Evolutionary conservation across 92 coral and sea anemone genomes (phyloP).

Genomic region (Galaxea fascicularis): DNA sequence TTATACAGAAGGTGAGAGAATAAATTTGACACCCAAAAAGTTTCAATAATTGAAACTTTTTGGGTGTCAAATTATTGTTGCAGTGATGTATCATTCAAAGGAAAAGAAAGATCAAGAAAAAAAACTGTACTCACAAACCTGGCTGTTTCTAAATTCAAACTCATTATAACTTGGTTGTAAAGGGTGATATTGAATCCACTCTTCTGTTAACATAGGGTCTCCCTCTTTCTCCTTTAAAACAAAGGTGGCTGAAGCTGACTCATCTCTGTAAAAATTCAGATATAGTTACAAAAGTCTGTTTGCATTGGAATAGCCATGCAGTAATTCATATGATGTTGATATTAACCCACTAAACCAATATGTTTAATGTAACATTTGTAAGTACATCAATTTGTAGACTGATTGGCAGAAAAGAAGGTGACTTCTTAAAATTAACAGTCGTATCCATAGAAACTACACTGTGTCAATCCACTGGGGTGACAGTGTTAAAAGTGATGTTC

Average conservation of each 20-base stretch:
- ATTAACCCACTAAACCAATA: too few relatives aligned
- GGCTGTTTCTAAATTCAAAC: constrained; percentile 86
- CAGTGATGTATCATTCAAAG: not conserved
- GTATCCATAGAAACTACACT: too few relatives aligned
- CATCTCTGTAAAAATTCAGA: constrained; percentile 62
- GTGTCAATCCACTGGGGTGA: too few relatives aligned
- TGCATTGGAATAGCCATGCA: too few relatives aligned
- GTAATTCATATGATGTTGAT: too few relatives aligned
- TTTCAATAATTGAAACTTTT: not conserved
- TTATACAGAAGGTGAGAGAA: not conserved
- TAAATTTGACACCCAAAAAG: not conserved
- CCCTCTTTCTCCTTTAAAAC: constrained; percentile 65
- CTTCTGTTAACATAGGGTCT: constrained; percentile 47
- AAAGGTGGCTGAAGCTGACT: constrained; percentile 93
- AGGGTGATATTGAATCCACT: constrained; percentile 84
- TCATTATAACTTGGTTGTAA: constrained; percentile 77
- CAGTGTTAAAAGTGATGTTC: too few relatives aligned
- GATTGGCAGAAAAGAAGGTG: too few relatives aligned
- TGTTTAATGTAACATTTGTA: too few relatives aligned
- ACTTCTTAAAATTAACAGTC: too few relatives aligned
- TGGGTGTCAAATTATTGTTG: not conserved
- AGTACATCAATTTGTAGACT: too few relatives aligned
- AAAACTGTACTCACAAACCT: constrained; percentile 50
- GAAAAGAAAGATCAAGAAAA: not conserved
- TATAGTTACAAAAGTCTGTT: too few relatives aligned